A percentile compares a stretch with the other conserved stretches of the same genome.
Conservation (phyloP, 1,140 invertebrate genomes). For the Caerostris extrusa region DNA sequence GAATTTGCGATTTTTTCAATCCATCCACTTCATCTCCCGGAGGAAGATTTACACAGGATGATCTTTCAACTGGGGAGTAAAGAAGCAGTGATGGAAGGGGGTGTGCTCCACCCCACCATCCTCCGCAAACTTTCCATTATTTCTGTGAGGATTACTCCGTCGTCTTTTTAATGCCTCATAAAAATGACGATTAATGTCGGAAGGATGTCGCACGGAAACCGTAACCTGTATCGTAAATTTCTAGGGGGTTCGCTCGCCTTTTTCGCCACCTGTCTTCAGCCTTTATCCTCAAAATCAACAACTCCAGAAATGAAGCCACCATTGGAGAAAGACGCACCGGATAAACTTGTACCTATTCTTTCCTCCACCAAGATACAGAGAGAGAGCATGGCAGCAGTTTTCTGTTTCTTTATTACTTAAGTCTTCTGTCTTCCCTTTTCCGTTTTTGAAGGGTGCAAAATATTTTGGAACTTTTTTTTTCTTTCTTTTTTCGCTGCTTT, state of each 20-base stretch:
- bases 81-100: constrained; percentile 19
- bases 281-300: constrained; percentile 74
- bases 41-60: constrained; percentile 35
- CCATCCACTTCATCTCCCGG: constrained; percentile 9
- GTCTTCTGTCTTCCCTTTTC: background rate
- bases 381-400: background rate
- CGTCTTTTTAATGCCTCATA: constrained; percentile 75
- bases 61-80: constrained; percentile 31
- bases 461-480: constrained; percentile 46
- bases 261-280: constrained; percentile 71
- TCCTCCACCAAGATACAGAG: too few relatives aligned
- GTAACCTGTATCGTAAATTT: constrained; percentile 77
- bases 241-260: constrained; percentile 7
- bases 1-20: constrained; percentile 36
- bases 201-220: constrained; percentile 74
- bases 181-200: constrained; percentile 77
- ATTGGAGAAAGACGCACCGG: background rate
- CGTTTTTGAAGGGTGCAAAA: constrained; percentile 32
- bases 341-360: constrained; percentile 43
- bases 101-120: background rate
- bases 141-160: constrained; percentile 70
- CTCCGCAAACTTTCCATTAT: constrained; percentile 69
- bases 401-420: background rate
- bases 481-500: constrained; percentile 8
- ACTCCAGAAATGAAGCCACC: constrained; percentile 10